Base-by-base conservation (phyloP, 2,888 invertebrate species). In the Callimorpha dominula region DNA sequence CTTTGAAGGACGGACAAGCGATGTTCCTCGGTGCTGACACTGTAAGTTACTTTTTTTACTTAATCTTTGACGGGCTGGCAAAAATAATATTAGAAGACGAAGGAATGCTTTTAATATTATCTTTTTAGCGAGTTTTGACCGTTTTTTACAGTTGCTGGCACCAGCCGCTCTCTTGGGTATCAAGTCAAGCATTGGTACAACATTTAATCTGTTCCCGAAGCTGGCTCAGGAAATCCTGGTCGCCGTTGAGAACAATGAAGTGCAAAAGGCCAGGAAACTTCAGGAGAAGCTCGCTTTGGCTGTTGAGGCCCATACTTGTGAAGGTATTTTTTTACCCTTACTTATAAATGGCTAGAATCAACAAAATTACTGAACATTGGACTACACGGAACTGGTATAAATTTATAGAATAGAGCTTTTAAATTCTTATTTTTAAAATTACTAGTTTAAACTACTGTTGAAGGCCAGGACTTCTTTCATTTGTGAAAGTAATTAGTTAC, bases 11-110 rank as follows among this genome's bases (percentile, higher is more conserved):
- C 5, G 96, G 92, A 78, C 96, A 96, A 87, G 93, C 93, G 68
- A 91, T 97, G 72, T 97, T 97, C 90, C 94, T 97, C 57, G 98
- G 97, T 70, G 96, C 96, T 83, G 97, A 98, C 87, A 96, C 96
- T 86, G 97, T 97, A 90, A 92, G 91, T 87, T 50, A 66, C 20
- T 60, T 60, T 4, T 11, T 20, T 11, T 57, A 57, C 4, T 20
- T 57, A n/a, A 12, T 5, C 12, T 20, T 57, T n/a, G 11, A 54
- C 3, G 17, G n/a, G n/a, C n/a, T 54, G n/a, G n/a, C 9, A 54
- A 52, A 8, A 52, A 52, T 4, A n/a, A n/a, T n/a, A 57, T 20
- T 20, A 20, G 11, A 57, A 57, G 9, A 57, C 5, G 9, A 57
- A 11, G 4, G n/a, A n/a, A 54, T 31, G 2, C 31, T 31, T 31